Evolutionary conservation across 2,888 invertebrate species (phyloP).

Genomic region (Sinopyrophorus schimmeli): DNA sequence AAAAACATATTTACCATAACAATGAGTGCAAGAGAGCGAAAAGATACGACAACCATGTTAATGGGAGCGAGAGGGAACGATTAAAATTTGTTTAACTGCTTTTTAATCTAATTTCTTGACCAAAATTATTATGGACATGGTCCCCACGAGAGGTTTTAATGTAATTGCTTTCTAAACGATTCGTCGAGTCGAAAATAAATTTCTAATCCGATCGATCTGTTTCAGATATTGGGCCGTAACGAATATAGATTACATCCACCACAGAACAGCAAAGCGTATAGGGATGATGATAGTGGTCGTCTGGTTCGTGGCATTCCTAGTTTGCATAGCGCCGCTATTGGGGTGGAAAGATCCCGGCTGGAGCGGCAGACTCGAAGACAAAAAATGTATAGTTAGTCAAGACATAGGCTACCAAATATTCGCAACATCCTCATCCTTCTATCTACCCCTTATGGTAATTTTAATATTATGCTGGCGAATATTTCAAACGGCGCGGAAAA

Average conservation of each 20-base stretch:
- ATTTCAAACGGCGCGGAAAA: conserved; percentile 84
- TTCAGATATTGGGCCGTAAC: conserved; percentile 88
- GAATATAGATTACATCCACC: conserved; percentile 86
- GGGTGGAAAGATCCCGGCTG: conserved; percentile 78
- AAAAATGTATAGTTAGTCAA: conserved; percentile 80
- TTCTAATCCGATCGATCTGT: no score
- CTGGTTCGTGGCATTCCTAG: conserved; percentile 81
- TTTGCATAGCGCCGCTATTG: conserved; percentile 84
- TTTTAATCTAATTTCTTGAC: no score
- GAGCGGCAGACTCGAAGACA: conserved; percentile 63
- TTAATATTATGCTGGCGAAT: conserved; percentile 89
- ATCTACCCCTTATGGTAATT: conserved; percentile 85
- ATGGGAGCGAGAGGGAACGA: no score
- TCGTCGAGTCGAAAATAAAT: no score
- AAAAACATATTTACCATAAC: no score
- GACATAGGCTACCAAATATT: conserved; percentile 85
- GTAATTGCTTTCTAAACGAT: no score
- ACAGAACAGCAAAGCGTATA: conserved; percentile 75
- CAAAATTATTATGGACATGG: no score
- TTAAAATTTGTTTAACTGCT: no score
- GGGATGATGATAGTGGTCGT: conserved; percentile 81
- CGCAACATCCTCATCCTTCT: conserved; percentile 89
- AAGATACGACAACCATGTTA: no score
- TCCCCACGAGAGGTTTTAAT: no score
- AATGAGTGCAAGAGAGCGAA: no score